These are phyloP conservation scores for Scylla paramamosain DNA, from an alignment of 1,140 invertebrate species.

Conservation along the genomic window DNA sequence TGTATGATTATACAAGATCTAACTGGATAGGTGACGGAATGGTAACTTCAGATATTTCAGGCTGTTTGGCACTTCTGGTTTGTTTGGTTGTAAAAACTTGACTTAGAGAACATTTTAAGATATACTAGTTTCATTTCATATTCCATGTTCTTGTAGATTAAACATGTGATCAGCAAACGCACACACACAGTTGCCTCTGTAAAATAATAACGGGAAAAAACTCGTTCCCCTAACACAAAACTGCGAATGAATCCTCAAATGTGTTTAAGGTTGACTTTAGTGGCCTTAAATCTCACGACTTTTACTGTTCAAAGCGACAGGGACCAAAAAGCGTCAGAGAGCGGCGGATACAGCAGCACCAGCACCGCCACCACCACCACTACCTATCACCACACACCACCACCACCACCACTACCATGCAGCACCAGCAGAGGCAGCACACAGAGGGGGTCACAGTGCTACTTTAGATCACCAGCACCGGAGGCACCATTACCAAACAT, in stretches of 20 bases:
- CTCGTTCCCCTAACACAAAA: conserved; percentile 4
- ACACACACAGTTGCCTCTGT: background rate
- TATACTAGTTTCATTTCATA: no score
- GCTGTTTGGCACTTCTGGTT: no score
- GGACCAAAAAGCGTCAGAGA: background rate
- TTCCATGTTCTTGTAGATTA: background rate
- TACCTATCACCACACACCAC: background rate
- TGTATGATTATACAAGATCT: no score
- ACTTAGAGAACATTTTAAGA: no score
- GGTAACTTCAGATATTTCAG: no score
- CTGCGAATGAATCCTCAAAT: conserved; percentile 13
- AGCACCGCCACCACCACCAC: conserved; percentile 27
- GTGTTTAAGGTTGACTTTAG: conserved; percentile 5
- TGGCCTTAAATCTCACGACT: conserved; percentile 2
- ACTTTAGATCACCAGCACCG: conserved; percentile 1
- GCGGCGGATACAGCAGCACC: background rate
- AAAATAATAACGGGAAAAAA: background rate
- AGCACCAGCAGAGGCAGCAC: background rate
- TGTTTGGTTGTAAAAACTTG: no score
- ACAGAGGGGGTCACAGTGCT: conserved; percentile 1
- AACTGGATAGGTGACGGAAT: no score
- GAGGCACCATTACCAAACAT: conserved; percentile 39
- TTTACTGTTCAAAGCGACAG: conserved; percentile 16
- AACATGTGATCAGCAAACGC: background rate
- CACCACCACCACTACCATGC: background rate